phyloP scores from a whole-genome alignment of 2,888 invertebrate genomes.

The Spisula solida region DNA sequence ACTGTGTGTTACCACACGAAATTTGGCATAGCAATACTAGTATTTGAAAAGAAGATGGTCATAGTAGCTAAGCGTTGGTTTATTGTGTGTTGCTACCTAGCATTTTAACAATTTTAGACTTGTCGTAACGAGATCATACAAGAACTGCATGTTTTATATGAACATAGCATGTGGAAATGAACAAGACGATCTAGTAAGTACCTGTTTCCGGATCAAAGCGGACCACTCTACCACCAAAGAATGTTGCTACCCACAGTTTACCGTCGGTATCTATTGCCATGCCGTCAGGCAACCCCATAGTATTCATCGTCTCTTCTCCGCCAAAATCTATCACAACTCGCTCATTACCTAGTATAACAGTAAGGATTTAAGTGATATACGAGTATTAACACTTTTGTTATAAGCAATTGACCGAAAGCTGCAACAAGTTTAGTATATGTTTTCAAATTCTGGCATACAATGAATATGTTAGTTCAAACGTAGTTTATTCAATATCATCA shows the following conservation, averaged over 20 bases:
- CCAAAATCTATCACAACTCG: constrained; percentile 75
- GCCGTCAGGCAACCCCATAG: constrained; percentile 87
- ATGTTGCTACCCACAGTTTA: constrained; percentile 93
- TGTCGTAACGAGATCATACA: too few species aligned
- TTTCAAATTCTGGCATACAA: neutral
- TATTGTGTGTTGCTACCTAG: too few species aligned
- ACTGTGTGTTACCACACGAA: too few species aligned
- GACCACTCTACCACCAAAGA: constrained; percentile 91
- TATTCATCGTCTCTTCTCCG: constrained; percentile 62
- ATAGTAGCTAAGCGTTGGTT: too few species aligned
- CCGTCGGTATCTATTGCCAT: constrained; percentile 94
- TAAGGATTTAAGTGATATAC: neutral
- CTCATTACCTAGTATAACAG: constrained; percentile 75
- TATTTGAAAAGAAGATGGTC: too few species aligned
- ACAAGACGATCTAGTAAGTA: too few species aligned
- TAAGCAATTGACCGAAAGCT: too few species aligned
- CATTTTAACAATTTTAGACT: too few species aligned
- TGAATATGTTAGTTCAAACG: neutral
- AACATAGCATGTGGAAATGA: too few species aligned
- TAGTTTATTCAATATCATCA: neutral
- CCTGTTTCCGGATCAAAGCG: constrained; percentile 86
- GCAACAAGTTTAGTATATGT: neutral
- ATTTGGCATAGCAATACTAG: too few species aligned
- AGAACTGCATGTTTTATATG: too few species aligned
- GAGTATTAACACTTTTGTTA: neutral